A percentile compares a stretch with the other conserved stretches of the same genome.
Conservation (phyloP, 2,113 vertebrate genomes). For the Ranitomeya imitator region DNA sequence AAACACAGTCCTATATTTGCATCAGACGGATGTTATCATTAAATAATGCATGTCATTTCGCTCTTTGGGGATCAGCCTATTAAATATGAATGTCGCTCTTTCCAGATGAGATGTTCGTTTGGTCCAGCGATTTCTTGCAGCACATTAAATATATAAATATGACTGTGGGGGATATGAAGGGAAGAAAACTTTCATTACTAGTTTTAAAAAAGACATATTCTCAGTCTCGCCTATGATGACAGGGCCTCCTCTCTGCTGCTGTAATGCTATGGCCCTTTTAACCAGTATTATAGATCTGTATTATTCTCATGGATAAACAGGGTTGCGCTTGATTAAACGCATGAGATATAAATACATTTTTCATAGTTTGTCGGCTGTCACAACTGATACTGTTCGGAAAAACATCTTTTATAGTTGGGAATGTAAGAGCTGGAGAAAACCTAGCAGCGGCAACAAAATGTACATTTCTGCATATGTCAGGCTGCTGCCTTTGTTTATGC, state of each 20-base stretch:
- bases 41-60: constrained; percentile 46
- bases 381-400: neutral
- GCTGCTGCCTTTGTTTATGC: neutral
- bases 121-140: constrained; percentile 1
- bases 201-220: neutral
- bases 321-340: constrained; percentile 9
- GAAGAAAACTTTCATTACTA: constrained; percentile 29
- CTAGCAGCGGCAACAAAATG: neutral
- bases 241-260: constrained; percentile 20
- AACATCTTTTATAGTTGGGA: constrained; percentile 17
- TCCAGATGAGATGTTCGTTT: constrained; percentile 41
- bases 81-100: constrained; percentile 44
- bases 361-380: constrained; percentile 34
- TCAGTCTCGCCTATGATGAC: constrained; percentile 19
- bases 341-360: constrained; percentile 21
- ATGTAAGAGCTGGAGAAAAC: neutral
- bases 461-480: neutral
- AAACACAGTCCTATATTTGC: constrained; percentile 29
- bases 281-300: constrained; percentile 23
- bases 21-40: constrained; percentile 30
- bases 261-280: neutral
- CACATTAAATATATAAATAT: constrained; percentile 33
- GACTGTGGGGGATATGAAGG: constrained; percentile 38
- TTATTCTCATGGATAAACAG: constrained; percentile 32
- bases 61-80: constrained; percentile 21